Conservation (phyloP, 2,888 invertebrate species). For the Cybosia mesomella region DNA sequence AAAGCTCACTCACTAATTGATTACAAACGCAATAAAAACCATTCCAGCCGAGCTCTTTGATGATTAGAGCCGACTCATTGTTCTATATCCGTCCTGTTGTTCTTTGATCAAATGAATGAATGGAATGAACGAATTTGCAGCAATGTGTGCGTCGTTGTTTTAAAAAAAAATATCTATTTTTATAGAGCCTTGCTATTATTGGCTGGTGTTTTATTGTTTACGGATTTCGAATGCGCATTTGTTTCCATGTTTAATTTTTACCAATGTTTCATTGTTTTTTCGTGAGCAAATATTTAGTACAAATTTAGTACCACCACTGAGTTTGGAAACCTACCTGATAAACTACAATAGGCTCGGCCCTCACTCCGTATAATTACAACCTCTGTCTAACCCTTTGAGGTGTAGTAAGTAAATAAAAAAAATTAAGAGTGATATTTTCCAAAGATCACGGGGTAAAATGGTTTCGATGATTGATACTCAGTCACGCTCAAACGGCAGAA, state of each 20-base stretch:
- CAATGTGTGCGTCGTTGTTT: slow-evolving; percentile 13
- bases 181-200: background rate
- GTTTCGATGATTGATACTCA: no score
- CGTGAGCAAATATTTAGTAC: no score
- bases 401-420: no score
- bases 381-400: background rate
- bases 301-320: no score
- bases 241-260: background rate
- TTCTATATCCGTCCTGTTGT: slow-evolving; percentile 16
- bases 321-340: no score
- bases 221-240: background rate
- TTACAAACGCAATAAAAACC: slow-evolving; percentile 17
- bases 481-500: no score
- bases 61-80: slow-evolving; percentile 9
- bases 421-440: no score
- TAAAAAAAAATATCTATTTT: slow-evolving; percentile 1
- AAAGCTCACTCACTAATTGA: slow-evolving; percentile 14
- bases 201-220: background rate
- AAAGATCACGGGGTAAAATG: no score
- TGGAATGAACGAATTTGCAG: slow-evolving; percentile 21
- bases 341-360: no score
- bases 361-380: background rate
- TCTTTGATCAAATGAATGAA: slow-evolving; percentile 23
- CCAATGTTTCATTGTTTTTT: background rate
- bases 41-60: slow-evolving; percentile 18